phyloP scores from a whole-genome alignment of 2,888 invertebrate genomes.

The Morpho deidamia region DNA sequence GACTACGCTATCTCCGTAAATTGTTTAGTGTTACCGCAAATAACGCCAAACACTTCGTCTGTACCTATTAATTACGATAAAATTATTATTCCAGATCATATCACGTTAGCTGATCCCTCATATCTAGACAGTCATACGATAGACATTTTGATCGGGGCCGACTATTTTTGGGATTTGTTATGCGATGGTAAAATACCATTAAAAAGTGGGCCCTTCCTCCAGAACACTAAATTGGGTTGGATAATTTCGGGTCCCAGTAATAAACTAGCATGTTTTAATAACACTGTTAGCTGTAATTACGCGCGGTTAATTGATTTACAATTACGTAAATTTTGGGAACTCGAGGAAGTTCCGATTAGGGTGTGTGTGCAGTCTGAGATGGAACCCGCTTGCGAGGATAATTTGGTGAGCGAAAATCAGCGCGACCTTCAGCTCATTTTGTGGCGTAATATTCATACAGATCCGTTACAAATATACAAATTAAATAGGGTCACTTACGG shows the following conservation, averaged over 20 bases:
- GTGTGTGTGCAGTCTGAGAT: neutral
- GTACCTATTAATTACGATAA: too few relatives aligned
- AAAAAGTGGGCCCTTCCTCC: too few relatives aligned
- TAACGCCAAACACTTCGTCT: too few relatives aligned
- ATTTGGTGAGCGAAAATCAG: constrained; percentile 8
- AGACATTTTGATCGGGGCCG: too few relatives aligned
- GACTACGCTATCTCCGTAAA: neutral
- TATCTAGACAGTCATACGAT: too few relatives aligned
- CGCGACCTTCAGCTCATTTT: constrained; percentile 19
- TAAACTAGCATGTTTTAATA: neutral
- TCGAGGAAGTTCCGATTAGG: neutral
- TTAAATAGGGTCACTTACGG: constrained; percentile 25
- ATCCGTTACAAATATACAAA: constrained; percentile 23
- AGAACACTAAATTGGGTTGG: too few relatives aligned
- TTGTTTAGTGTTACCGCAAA: neutral
- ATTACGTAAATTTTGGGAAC: neutral
- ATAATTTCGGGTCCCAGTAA: neutral
- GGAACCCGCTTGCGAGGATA: neutral
- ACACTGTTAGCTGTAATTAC: neutral
- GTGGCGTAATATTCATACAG: neutral
- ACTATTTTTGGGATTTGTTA: too few relatives aligned
- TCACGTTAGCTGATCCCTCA: too few relatives aligned
- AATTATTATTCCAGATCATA: too few relatives aligned
- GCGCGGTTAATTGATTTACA: neutral
- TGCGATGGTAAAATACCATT: too few relatives aligned